Conservation (phyloP, 2,797 vertebrate species). For the Hippoglossus hippoglossus region DNA sequence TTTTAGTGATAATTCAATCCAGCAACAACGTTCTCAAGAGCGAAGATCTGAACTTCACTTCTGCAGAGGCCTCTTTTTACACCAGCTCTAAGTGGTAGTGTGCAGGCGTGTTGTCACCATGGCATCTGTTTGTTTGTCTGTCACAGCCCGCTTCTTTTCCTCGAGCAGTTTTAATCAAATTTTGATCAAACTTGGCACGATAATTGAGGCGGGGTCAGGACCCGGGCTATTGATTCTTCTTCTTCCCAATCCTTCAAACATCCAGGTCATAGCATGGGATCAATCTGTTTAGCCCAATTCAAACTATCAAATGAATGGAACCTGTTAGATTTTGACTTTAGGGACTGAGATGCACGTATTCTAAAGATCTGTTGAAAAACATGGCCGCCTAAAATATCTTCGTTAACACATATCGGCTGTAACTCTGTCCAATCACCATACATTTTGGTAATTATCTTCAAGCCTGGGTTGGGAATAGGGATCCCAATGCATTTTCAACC, state of each 20-base stretch:
- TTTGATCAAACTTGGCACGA: not conserved
- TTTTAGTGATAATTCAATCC: conserved; percentile 15
- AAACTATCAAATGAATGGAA: not conserved
- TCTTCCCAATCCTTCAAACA: not conserved
- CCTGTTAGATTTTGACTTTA: no score
- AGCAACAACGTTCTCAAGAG: not conserved
- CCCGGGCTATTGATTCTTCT: not conserved
- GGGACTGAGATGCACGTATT: no score
- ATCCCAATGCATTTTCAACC: no score
- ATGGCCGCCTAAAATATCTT: no score
- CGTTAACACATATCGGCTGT: no score
- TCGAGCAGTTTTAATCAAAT: not conserved
- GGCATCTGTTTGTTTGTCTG: not conserved
- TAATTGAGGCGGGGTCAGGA: not conserved
- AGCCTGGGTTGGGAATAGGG: no score
- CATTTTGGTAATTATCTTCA: no score
- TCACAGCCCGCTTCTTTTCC: not conserved
- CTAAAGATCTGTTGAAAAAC: no score
- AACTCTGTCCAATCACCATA: no score
- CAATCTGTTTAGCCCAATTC: not conserved
- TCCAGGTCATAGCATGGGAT: not conserved
- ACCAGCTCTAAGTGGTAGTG: not conserved
- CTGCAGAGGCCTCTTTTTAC: not conserved
- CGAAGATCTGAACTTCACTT: not conserved
- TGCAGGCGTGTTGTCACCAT: not conserved